Base-by-base conservation (phyloP, 2,113 vertebrate genomes). In the Spea multiplicata region DNA sequence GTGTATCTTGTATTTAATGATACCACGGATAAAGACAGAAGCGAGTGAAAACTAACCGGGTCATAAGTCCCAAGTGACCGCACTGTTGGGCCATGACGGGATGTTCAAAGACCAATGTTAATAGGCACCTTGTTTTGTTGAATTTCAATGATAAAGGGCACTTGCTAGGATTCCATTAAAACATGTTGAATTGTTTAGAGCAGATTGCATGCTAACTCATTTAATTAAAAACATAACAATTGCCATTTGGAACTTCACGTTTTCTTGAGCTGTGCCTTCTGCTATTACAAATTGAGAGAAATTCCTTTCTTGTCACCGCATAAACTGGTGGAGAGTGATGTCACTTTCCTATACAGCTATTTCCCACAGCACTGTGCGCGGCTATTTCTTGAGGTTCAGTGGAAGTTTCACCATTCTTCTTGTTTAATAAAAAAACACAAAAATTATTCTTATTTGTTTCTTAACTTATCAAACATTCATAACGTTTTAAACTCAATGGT, bases 191-290 rank as follows among this genome's bases (percentile, higher is more conserved):
- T 74, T 74, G 78, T 80, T 80, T 80, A 80, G 71, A 74, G 57
- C 50, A 66, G 64, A 80, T 80, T 73, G 73, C 78, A 80, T 73
- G 78, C 78, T 80, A 80, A 74, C 78, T 80, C 71, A 64, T 67
- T 67, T 80, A 80, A 80, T 80, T 80, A 80, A 80, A 80, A 80
- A 80, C 78, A 80, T 80, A 73, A 80, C 71, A 74, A 74, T 73
- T 80, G 78, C 78, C 78, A 80, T 80, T 80, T 80, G 78, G 78
- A 80, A 74, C 78, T 74, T 73, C 68, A 68, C 74, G 78, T 80
- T 80, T 80, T 80, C 71, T 53, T 80, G 78, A 66, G 61, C 44
- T 74, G 64, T 80, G 71, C 78, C 78, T 71, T 80, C 78, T 80
- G 78, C 78, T 80, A 16, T 74, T 80, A 80, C 78, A 80, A 80